A percentile compares a stretch with the other conserved stretches of the same genome.
These are phyloP conservation scores for Pelodytes ibericus DNA, from an alignment of 2,797 vertebrate species.

Conservation along the genomic window DNA sequence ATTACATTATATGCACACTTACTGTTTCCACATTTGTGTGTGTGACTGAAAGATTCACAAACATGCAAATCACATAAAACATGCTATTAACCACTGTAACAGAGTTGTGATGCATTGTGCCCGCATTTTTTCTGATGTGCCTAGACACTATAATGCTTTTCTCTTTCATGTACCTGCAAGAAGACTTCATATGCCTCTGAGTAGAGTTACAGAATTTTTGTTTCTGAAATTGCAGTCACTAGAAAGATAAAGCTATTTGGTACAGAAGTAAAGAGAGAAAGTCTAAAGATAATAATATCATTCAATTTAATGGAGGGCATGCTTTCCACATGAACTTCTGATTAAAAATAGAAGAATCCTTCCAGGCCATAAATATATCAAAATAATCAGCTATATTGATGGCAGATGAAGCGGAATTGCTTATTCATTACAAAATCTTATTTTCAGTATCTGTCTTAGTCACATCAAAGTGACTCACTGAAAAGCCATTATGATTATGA, in stretches of 20 bases:
- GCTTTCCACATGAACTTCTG: neutral
- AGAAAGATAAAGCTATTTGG: neutral
- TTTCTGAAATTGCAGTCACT: neutral
- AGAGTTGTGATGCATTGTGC: no score
- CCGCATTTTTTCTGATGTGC: no score
- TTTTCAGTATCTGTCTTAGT: constrained; percentile 38
- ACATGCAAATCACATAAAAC: no score
- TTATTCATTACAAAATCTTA: constrained; percentile 31
- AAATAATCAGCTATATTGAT: constrained; percentile 14
- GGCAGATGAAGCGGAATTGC: constrained; percentile 24
- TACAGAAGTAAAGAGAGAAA: neutral
- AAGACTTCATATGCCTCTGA: neutral
- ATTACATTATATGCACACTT: no score
- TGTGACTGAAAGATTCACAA: no score
- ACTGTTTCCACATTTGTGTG: no score
- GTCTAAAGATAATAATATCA: neutral
- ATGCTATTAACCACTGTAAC: no score
- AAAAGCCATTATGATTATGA: constrained; percentile 38
- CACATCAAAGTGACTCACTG: constrained; percentile 42
- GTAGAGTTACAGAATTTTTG: neutral
- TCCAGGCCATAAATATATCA: constrained; percentile 29
- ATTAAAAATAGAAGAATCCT: constrained; percentile 27
- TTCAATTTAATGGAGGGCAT: constrained; percentile 1
- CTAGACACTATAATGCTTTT: neutral
- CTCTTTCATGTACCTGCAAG: neutral